A percentile compares a stretch with the other conserved stretches of the same genome.
Conservation (phyloP, 2,113 vertebrate genomes). For the Amphiprion percula region DNA sequence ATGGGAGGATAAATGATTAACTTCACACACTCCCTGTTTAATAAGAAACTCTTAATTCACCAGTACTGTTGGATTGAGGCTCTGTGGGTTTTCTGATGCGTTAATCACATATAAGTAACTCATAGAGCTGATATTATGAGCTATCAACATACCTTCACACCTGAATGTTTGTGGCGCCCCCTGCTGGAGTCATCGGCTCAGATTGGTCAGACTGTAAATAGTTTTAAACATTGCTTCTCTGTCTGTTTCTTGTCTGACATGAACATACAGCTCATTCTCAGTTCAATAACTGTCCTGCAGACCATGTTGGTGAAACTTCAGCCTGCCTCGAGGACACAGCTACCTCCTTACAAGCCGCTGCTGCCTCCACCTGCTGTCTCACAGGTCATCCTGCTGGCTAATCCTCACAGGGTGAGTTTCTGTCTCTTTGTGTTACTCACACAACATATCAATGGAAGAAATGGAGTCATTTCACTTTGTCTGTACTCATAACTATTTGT, state of each 20-base stretch:
- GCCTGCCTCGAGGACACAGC: slow-evolving; percentile 84
- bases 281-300: slow-evolving; percentile 62
- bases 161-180: not conserved
- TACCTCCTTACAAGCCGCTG: slow-evolving; percentile 90
- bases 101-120: not conserved
- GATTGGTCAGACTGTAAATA: not conserved
- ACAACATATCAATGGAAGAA: no score
- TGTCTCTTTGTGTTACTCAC: no score
- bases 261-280: not conserved
- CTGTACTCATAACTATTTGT: not conserved
- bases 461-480: not conserved
- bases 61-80: no score
- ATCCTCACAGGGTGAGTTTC: slow-evolving; percentile 86
- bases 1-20: no score
- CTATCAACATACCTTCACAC: no score
- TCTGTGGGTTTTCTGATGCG: no score
- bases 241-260: not conserved
- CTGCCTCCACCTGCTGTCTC: slow-evolving; percentile 86
- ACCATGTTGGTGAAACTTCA: slow-evolving; percentile 89
- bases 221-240: not conserved
- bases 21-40: no score
- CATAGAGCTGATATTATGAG: accelerated
- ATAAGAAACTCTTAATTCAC: no score
- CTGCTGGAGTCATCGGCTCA: slow-evolving; percentile 1
- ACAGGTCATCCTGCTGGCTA: slow-evolving; percentile 89